These are phyloP conservation scores for Hyperoplus lanceolatus DNA, from an alignment of 2,797 vertebrate species.

Conservation along the genomic window DNA sequence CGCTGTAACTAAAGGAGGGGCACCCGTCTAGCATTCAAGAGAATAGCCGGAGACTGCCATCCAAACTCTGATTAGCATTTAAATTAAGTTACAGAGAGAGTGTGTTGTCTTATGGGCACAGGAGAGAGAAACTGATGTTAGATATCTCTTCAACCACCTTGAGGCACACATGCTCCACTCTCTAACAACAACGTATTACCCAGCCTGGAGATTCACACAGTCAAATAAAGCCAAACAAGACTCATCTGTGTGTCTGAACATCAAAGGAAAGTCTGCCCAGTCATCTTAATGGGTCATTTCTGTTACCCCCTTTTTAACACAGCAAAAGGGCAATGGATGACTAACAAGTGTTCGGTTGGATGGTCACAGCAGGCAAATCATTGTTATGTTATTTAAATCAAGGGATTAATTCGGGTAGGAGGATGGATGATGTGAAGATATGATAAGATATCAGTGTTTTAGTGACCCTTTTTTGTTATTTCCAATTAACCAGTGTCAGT, in stretches of 20 bases:
- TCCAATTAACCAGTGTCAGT: background rate
- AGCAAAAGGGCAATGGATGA: constrained; percentile 15
- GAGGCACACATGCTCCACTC: background rate
- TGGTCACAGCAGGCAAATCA: constrained; percentile 21
- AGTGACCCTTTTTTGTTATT: background rate
- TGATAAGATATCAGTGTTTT: background rate
- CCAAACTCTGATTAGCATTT: constrained; percentile 70
- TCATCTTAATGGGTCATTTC: constrained; percentile 40
- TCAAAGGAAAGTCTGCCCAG: constrained; percentile 36
- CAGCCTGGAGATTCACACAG: constrained; percentile 7
- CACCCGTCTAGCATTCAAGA: constrained; percentile 38
- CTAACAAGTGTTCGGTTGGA: constrained; percentile 25
- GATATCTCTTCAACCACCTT: background rate
- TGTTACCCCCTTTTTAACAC: constrained; percentile 23
- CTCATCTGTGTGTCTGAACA: constrained; percentile 8
- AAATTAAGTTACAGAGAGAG: constrained; percentile 45
- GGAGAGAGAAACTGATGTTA: background rate
- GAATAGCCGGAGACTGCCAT: constrained; percentile 46
- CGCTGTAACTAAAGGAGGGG: constrained; percentile 11
- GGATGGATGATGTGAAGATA: constrained; percentile 4
- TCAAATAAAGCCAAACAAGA: constrained; percentile 51
- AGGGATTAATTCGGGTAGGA: constrained; percentile 8
- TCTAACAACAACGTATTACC: constrained; percentile 26
- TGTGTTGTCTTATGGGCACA: background rate
- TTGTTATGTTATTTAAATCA: background rate